Percentiles rank a stretch among this genome's conserved stretches.
phyloP scores from a whole-genome alignment of 1,140 invertebrate species.

The Hyles euphorbiae region DNA sequence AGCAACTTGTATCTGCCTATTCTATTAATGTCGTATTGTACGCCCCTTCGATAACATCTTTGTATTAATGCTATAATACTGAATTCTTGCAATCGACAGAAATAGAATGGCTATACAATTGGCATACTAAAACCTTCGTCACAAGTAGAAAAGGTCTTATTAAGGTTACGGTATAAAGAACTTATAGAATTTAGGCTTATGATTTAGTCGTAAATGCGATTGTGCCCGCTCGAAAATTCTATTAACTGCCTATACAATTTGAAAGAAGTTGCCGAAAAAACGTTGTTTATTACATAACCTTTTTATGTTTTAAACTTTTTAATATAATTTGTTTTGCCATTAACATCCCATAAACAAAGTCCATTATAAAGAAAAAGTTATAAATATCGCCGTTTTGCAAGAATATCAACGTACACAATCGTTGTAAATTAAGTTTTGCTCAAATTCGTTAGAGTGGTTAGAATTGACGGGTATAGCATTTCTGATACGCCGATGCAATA shows the following conservation, averaged over 20 bases:
- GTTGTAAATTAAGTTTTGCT: no score
- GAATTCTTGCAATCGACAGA: conserved; percentile 29
- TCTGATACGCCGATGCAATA: no score
- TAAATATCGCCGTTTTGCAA: no score
- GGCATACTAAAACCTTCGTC: conserved; percentile 7
- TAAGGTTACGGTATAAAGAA: conserved; percentile 10
- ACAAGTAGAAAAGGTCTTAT: conserved; percentile 13
- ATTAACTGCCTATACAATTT: not conserved
- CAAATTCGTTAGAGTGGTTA: no score
- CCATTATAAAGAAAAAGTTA: no score
- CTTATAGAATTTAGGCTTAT: conserved; percentile 5
- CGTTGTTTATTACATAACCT: no score
- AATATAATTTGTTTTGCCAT: no score
- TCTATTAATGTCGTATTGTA: conserved; percentile 32
- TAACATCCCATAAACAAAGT: no score
- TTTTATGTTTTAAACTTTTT: no score
- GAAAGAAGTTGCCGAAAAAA: no score
- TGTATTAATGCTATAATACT: conserved; percentile 23
- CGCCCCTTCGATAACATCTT: conserved; percentile 36
- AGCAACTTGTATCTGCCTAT: conserved; percentile 29
- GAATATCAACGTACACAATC: no score
- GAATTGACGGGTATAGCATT: no score
- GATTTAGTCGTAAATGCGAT: conserved; percentile 6
- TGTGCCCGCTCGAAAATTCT: not conserved
- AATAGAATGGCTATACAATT: conserved; percentile 9